Conservation (phyloP, 2,113 vertebrate species). For the Phocoena sinus region DNA sequence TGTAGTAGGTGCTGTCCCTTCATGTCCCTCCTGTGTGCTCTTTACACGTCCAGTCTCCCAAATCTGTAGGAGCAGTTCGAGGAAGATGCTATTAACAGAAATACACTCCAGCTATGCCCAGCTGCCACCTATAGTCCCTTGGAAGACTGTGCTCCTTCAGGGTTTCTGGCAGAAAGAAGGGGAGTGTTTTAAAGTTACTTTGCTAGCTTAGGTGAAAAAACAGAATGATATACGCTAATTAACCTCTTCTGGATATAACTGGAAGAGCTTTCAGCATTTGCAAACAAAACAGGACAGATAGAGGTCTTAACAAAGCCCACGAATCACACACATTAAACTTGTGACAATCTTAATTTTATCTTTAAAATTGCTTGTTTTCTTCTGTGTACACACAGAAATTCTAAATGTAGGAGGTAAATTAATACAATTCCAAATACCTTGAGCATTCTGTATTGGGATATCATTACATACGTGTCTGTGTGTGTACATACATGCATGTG, state of each 20-base stretch:
- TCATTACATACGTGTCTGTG: background rate
- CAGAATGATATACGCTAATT: background rate
- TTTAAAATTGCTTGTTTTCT: background rate
- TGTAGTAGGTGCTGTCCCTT: background rate
- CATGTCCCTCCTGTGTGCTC: background rate
- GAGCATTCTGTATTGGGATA: background rate
- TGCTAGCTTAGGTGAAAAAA: background rate
- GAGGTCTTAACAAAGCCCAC: background rate
- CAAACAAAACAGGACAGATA: background rate
- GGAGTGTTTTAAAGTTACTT: background rate
- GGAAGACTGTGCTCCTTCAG: background rate
- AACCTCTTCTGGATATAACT: background rate
- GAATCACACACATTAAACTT: background rate
- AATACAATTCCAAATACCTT: background rate
- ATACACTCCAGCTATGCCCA: background rate
- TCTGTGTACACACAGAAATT: conserved; percentile 19
- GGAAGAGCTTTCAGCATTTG: background rate
- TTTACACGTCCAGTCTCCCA: background rate
- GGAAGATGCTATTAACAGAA: background rate
- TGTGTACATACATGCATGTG: accelerated
- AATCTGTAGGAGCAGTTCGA: background rate
- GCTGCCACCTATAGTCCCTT: background rate
- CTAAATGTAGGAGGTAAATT: background rate
- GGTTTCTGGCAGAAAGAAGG: background rate
- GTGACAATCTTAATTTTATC: background rate